phyloP scores from a whole-genome alignment of 2,797 vertebrate species.

The Etheostoma nigrum region DNA sequence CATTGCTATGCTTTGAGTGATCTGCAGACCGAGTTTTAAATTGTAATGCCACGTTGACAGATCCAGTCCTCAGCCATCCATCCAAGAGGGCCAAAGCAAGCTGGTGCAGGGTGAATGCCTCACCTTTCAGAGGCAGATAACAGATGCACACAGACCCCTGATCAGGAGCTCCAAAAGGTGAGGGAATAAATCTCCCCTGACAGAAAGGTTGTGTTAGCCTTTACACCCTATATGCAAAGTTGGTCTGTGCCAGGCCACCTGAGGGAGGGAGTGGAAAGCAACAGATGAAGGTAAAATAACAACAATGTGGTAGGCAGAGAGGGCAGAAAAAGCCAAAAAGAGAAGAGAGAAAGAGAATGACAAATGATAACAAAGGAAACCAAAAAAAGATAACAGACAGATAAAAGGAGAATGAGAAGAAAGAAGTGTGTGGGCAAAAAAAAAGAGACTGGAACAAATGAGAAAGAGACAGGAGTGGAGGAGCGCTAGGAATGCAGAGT shows the following conservation, averaged over 20 bases:
- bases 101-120: conserved; percentile 50
- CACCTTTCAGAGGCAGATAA: conserved; percentile 74
- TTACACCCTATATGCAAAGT: conserved; percentile 57
- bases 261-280: conserved; percentile 30
- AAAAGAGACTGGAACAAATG: conserved; percentile 13
- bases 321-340: conserved; percentile 5
- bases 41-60: conserved; percentile 76
- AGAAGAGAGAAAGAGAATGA: conserved; percentile 21
- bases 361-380: conserved; percentile 30
- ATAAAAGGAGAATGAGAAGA: conserved; percentile 36
- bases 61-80: conserved; percentile 52
- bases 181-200: conserved; percentile 75
- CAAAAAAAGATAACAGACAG: conserved; percentile 20
- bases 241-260: conserved; percentile 42
- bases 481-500: conserved; percentile 16
- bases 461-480: conserved; percentile 8
- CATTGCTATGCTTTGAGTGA: conserved; percentile 61
- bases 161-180: conserved; percentile 75
- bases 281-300: conserved; percentile 37
- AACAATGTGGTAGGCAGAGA: conserved; percentile 32
- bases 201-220: conserved; percentile 71
- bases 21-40: conserved; percentile 68
- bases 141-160: conserved; percentile 59
- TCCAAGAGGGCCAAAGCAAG: conserved; percentile 45
- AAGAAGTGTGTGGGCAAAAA: conserved; percentile 3